Percentiles rank a stretch among this genome's conserved stretches.
Conservation (phyloP, 2,797 vertebrate species). For the Chlorospingus flavigularis region DNA sequence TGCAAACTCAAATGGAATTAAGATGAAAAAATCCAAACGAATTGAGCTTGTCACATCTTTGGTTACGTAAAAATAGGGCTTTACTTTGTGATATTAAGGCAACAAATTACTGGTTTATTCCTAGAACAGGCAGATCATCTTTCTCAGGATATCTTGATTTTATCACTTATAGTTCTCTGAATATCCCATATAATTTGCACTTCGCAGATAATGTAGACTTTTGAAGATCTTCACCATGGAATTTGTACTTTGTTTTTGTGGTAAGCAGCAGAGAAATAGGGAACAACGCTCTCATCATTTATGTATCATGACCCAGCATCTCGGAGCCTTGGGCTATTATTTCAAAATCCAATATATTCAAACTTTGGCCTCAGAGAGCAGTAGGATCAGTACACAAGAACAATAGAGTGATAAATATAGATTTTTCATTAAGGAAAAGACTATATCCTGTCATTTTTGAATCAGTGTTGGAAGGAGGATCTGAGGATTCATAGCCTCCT, state of each 20-base stretch:
- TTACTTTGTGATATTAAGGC: background rate
- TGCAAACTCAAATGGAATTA: background rate
- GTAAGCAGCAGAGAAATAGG: background rate
- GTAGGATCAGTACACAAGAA: slow-evolving; percentile 60
- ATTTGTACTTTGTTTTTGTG: slow-evolving; percentile 1
- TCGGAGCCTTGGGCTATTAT: slow-evolving; percentile 58
- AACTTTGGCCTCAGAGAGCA: slow-evolving; percentile 62
- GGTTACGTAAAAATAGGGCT: background rate
- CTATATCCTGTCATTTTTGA: slow-evolving; percentile 61
- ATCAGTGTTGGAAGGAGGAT: slow-evolving; percentile 39
- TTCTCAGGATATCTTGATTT: background rate
- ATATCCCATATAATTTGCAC: background rate
- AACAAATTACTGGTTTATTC: background rate
- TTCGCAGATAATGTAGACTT: background rate
- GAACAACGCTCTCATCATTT: slow-evolving; percentile 26
- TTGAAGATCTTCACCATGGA: background rate
- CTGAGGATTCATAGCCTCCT: slow-evolving; percentile 42
- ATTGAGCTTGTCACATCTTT: background rate
- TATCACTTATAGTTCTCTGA: background rate
- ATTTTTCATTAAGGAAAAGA: slow-evolving; percentile 71
- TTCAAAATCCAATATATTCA: slow-evolving; percentile 71
- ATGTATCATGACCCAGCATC: slow-evolving; percentile 45
- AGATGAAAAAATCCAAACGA: background rate
- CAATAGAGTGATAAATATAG: slow-evolving; percentile 64
- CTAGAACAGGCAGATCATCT: background rate